phyloP scores from a whole-genome alignment of 2,113 vertebrate genomes.

The Erythrocercus mccallii region DNA sequence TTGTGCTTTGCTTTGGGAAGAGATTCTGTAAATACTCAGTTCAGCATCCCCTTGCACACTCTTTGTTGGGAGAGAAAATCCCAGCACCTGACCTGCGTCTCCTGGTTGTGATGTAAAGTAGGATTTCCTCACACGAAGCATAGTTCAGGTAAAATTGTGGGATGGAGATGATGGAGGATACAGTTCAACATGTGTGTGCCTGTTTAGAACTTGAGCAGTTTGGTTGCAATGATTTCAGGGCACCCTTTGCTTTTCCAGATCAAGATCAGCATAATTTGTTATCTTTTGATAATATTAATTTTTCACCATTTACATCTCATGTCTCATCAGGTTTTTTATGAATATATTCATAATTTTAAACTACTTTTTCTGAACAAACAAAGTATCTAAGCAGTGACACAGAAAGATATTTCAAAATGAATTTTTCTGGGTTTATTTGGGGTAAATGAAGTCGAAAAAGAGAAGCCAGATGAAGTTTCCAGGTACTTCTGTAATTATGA shows the following conservation, averaged over 20 bases:
- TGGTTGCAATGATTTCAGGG: not conserved
- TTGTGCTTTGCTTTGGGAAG: not conserved
- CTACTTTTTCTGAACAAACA: not conserved
- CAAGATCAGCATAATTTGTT: not conserved
- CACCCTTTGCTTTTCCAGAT: not conserved
- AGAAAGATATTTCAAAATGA: not conserved
- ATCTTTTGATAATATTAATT: not conserved
- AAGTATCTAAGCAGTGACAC: not conserved
- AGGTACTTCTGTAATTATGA: not conserved
- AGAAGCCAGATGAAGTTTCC: not conserved
- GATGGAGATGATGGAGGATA: not conserved
- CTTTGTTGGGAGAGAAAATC: not conserved
- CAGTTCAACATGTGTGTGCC: not conserved
- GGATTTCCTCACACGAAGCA: accelerated
- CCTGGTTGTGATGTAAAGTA: not conserved
- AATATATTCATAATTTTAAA: not conserved
- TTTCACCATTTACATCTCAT: not conserved
- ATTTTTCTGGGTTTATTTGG: not conserved
- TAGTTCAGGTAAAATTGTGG: not conserved
- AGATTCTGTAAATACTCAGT: not conserved
- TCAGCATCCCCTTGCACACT: not conserved
- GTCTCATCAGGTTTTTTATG: not conserved
- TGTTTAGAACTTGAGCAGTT: not conserved
- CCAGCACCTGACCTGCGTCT: not conserved
- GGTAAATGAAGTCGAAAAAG: not conserved